Percentiles rank a stretch among this genome's conserved stretches.
Evolutionary conservation across 2,797 vertebrate species (phyloP).

Genomic region (Coendou prehensilis): DNA sequence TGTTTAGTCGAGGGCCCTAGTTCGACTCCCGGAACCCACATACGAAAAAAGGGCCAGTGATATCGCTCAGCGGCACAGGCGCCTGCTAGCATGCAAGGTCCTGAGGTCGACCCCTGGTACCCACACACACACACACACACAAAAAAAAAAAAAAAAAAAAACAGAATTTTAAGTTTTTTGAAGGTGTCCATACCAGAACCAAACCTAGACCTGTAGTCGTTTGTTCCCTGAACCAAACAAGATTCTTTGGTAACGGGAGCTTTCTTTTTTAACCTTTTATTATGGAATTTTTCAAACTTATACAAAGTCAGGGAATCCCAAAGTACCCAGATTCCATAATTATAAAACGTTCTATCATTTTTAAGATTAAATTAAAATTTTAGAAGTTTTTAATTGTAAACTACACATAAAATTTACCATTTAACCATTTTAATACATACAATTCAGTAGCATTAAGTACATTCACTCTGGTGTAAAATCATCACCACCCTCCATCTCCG

Average conservation of each 20-base stretch:
- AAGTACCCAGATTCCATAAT: not conserved
- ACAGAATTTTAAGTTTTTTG: slow-evolving; percentile 9
- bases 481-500: not conserved
- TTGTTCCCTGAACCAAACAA: not conserved
- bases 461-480: not conserved
- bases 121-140: too few relatives aligned
- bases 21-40: too few relatives aligned
- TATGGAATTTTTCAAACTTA: slow-evolving; percentile 55
- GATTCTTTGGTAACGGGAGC: slow-evolving; percentile 14
- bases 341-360: not conserved
- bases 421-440: not conserved
- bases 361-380: not conserved
- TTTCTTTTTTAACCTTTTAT: slow-evolving; percentile 43
- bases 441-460: not conserved
- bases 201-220: not conserved
- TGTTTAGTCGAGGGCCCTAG: not conserved
- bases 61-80: too few relatives aligned
- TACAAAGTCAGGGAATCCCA: not conserved
- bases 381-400: not conserved
- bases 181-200: not conserved
- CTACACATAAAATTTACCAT: not conserved
- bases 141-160: not conserved
- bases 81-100: too few relatives aligned
- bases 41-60: too few relatives aligned
- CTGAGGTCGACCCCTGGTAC: too few relatives aligned